Conservation (phyloP, 2,113 vertebrate genomes). For the Limanda limanda region DNA sequence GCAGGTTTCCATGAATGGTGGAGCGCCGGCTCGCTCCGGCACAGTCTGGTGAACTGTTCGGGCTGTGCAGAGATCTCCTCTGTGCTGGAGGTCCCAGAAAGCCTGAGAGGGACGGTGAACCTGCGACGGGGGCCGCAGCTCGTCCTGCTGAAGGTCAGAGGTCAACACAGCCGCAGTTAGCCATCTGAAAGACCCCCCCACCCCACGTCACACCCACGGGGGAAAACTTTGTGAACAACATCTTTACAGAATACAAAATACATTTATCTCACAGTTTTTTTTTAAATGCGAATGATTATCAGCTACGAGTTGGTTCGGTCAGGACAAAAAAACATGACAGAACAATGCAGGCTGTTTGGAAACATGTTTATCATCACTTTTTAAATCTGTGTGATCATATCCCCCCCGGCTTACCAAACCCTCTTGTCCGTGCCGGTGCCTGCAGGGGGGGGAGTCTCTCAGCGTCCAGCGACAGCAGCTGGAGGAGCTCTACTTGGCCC, state of each 20-base stretch:
- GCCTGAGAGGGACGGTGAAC: constrained; percentile 61
- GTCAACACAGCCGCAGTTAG: background rate
- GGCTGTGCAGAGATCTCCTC: constrained; percentile 79
- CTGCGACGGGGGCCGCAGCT: constrained; percentile 76
- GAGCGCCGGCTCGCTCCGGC: constrained; percentile 62
- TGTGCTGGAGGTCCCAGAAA: constrained; percentile 73
- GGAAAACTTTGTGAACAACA: background rate
- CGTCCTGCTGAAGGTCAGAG: constrained; percentile 80
- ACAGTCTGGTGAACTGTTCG: constrained; percentile 79
- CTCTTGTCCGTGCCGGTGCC: background rate
- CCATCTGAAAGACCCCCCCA: background rate
- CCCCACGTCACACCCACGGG: background rate
- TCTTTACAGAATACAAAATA: too few relatives aligned
- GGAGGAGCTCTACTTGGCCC: constrained; percentile 77
- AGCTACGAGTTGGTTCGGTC: too few relatives aligned
- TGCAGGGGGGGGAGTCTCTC: constrained; percentile 78
- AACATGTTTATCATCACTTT: background rate
- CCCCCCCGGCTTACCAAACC: background rate
- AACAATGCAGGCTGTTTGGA: too few relatives aligned
- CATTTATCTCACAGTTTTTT: too few relatives aligned
- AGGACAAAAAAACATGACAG: too few relatives aligned
- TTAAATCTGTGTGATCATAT: background rate
- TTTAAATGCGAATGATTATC: too few relatives aligned
- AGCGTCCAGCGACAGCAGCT: constrained; percentile 79
- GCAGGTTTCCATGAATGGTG: constrained; percentile 83